Base-by-base conservation (phyloP, 2,888 invertebrate species). In the Euzetes globulus region DNA sequence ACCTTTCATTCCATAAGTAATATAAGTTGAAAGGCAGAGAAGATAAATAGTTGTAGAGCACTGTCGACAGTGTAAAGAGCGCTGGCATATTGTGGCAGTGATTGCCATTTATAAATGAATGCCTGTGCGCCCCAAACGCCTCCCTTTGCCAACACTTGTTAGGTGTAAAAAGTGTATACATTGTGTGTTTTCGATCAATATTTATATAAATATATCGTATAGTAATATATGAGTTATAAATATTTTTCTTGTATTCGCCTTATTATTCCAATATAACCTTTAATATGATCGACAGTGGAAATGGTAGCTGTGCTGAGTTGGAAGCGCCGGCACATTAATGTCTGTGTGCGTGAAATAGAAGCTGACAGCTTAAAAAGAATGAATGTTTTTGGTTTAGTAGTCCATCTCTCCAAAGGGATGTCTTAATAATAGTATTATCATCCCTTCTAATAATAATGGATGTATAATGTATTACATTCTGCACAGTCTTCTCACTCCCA, bases 21-120 rank as follows among this genome's bases (percentile, higher is more conserved):
- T 37, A 55, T 22, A 22, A 55, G 55, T 55, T 25, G 55, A 55
- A 9, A 63, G n/a, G n/a, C n/a, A n/a, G n/a, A 63, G 25, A 63
- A 63, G 63, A 63, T 63, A 63, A 63, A 63, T 63, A 63, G 63
- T 63, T 29, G 33, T 33, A n/a, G 22, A 25, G 55, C 63, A n/a
- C n/a, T n/a, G 33, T 63, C 63, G 11, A 63, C 25, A 25, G 60
- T n/a, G n/a, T n/a, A 4, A 11, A 22, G 29, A 63, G 25, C 60
- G n/a, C 22, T 58, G 22, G 58, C 41, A 41, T 41, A 41, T 9
- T 41, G 13, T 63, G 33, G 25, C 63, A 33, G 33, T 63, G 63
- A 63, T 63, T 63, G 63, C 63, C 63, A 63, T 33, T 63, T 63
- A 63, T 63, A 63, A 63, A 63, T 63, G 63, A 63, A 63, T 63